phyloP scores from a whole-genome alignment of 2,888 invertebrate genomes.

The Mythimna albipuncta region DNA sequence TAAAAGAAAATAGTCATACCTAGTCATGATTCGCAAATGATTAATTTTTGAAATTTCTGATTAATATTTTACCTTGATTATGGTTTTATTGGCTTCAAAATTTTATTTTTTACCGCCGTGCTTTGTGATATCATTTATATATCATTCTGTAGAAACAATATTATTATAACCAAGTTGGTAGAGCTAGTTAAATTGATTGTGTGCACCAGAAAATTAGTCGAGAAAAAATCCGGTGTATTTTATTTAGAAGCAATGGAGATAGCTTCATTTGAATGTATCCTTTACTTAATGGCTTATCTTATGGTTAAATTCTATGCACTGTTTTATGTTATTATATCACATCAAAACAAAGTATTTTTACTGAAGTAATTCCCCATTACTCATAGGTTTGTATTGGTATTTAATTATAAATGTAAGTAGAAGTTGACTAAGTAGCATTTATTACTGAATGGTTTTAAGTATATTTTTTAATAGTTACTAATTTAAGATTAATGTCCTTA shows the following conservation, averaged over 20 bases:
- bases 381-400: constrained; percentile 13
- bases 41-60: constrained; percentile 30
- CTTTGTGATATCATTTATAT: constrained; percentile 8
- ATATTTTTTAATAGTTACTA: neutral
- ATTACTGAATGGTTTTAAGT: neutral
- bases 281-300: neutral
- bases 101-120: neutral
- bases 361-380: neutral
- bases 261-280: neutral
- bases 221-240: neutral
- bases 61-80: constrained; percentile 27
- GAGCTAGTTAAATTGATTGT: neutral
- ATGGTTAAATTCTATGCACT: neutral
- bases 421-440: neutral
- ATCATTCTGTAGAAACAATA: constrained; percentile 12
- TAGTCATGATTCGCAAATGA: constrained; percentile 33
- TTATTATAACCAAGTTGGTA: constrained; percentile 16
- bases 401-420: neutral
- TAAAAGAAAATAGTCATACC: constrained; percentile 34
- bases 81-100: constrained; percentile 5
- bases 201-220: neutral
- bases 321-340: constrained; percentile 2
- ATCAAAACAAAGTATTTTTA: neutral
- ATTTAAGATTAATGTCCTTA: neutral
- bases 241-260: neutral